A percentile compares a stretch with the other conserved stretches of the same genome.
These are phyloP conservation scores for Callinectes sapidus DNA, from an alignment of 2,888 invertebrate genomes.

Conservation along the genomic window DNA sequence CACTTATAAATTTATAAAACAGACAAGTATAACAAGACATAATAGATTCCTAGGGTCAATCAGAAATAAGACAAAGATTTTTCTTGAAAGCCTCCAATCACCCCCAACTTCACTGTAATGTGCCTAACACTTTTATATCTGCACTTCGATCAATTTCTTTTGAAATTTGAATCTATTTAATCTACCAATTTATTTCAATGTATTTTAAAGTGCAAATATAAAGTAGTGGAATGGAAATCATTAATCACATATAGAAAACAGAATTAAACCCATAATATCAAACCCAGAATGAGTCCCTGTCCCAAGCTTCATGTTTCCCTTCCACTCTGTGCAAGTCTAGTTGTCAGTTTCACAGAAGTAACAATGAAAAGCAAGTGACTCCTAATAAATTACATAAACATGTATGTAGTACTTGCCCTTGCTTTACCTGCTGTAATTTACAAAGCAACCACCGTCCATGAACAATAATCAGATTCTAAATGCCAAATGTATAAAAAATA, in stretches of 20 bases:
- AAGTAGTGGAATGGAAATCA: conserved; percentile 18
- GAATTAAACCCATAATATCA: neutral
- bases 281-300: neutral
- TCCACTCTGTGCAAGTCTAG: neutral
- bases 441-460: neutral
- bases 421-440: neutral
- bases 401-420: neutral
- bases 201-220: conserved; percentile 11
- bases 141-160: neutral
- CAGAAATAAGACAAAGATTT: neutral
- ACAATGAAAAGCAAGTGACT: neutral
- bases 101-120: neutral
- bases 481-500: neutral
- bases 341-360: neutral
- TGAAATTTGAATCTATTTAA: neutral
- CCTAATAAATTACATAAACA: neutral
- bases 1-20: neutral
- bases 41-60: neutral
- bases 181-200: neutral
- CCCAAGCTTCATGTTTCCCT: neutral
- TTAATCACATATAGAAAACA: neutral
- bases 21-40: neutral
- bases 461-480: neutral
- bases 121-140: neutral
- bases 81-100: neutral